A percentile compares a stretch with the other conserved stretches of the same genome.
These are phyloP conservation scores for Zoanthus sociatus DNA, from an alignment of 92 coral and sea anemone species.

Conservation along the genomic window DNA sequence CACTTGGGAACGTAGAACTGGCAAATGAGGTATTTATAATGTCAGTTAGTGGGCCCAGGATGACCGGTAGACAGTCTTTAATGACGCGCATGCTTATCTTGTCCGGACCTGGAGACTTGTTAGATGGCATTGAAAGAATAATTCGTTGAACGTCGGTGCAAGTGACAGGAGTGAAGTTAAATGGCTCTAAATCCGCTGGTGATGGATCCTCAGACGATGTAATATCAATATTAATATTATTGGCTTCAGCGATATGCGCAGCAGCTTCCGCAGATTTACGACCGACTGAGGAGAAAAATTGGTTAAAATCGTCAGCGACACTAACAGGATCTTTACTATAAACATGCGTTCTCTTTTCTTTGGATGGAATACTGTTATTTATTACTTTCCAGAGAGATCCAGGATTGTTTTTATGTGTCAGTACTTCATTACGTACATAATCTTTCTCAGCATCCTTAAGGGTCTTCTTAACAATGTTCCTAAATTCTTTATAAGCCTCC, in stretches of 20 bases:
- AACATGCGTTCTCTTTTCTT: constrained; percentile 3
- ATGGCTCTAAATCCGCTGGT: background rate
- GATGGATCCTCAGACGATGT: background rate
- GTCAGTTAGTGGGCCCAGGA: too few relatives aligned
- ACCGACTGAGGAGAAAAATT: constrained; percentile 8
- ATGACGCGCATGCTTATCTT: too few relatives aligned
- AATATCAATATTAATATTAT: background rate
- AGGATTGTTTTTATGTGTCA: background rate
- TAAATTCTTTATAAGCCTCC: constrained; percentile 6
- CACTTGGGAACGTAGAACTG: too few relatives aligned
- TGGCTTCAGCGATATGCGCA: constrained; percentile 10
- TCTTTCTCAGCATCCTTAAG: constrained; percentile 7
- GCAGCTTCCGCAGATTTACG: constrained; percentile 10
- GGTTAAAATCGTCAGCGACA: constrained; percentile 9
- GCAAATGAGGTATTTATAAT: too few relatives aligned
- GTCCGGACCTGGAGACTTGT: too few relatives aligned
- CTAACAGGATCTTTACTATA: constrained; percentile 6
- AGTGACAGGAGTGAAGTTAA: too few relatives aligned
- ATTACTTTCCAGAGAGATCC: background rate
- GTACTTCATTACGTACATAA: background rate
- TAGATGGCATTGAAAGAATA: too few relatives aligned
- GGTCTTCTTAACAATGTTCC: constrained; percentile 4
- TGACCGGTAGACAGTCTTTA: too few relatives aligned
- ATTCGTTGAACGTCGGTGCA: too few relatives aligned
- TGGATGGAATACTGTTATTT: constrained; percentile 6